Evolutionary conservation across 2,888 invertebrate genomes (phyloP).

Genomic region (Plebejus anna): DNA sequence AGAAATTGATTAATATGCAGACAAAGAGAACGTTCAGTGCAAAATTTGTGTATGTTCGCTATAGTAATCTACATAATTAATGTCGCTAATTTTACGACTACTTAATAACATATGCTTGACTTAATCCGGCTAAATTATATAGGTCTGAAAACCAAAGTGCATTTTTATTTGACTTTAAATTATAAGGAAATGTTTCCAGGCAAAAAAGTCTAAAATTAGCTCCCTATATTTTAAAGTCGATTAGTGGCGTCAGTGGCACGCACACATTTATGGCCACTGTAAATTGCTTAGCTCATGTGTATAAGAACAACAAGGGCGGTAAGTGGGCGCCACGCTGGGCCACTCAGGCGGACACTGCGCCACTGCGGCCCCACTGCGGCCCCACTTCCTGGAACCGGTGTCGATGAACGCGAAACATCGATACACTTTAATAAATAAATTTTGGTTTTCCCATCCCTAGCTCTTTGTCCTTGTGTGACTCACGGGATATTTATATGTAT

Average conservation of each 20-base stretch:
- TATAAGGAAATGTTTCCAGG: neutral
- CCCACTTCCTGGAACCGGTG: slow-evolving; percentile 54
- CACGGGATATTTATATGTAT: neutral
- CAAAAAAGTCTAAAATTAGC: neutral
- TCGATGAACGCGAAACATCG: slow-evolving; percentile 50
- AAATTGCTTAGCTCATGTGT: slow-evolving; percentile 31
- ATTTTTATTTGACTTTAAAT: neutral
- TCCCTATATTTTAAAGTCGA: slow-evolving; percentile 7
- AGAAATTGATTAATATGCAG: too few relatives aligned
- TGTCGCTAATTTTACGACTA: too few relatives aligned
- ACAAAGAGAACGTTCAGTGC: too few relatives aligned
- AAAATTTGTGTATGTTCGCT: too few relatives aligned
- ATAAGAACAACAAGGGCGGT: slow-evolving; percentile 37
- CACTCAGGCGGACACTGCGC: slow-evolving; percentile 53
- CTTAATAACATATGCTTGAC: too few relatives aligned
- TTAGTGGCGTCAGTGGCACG: slow-evolving; percentile 31
- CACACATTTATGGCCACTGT: slow-evolving; percentile 29
- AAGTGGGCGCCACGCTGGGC: slow-evolving; percentile 49
- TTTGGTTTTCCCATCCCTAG: slow-evolving; percentile 39
- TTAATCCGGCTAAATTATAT: too few relatives aligned
- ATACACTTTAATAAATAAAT: slow-evolving; percentile 43
- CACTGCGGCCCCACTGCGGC: slow-evolving; percentile 41
- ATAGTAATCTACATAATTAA: too few relatives aligned
- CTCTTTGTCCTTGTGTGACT: slow-evolving; percentile 15
- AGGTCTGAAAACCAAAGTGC: too few relatives aligned